A percentile compares a stretch with the other conserved stretches of the same genome.
phyloP scores from a whole-genome alignment of 1,140 invertebrate species.

The Heliconius hermathena region DNA sequence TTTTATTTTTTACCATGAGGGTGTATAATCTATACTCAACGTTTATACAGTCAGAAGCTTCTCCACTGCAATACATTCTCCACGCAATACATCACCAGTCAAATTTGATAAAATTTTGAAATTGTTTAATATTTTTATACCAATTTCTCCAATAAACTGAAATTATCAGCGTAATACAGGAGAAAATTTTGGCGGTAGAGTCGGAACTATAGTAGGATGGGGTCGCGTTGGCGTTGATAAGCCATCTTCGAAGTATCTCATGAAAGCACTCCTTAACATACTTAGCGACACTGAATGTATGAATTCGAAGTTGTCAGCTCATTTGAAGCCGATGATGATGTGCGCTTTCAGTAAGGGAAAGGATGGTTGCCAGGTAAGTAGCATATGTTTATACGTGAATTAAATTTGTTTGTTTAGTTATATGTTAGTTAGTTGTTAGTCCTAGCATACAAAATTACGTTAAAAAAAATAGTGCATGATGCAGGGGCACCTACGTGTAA shows the following conservation, averaged over 20 bases:
- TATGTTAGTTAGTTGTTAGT: no score
- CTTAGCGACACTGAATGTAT: constrained; percentile 66
- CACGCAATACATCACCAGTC: no score
- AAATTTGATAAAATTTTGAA: no score
- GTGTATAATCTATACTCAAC: no score
- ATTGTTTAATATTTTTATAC: neutral
- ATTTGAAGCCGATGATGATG: constrained; percentile 79
- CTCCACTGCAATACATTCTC: no score
- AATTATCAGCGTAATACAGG: constrained; percentile 43
- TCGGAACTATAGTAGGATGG: constrained; percentile 85
- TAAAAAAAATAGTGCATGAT: no score
- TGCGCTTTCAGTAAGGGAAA: constrained; percentile 79
- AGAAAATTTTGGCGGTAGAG: constrained; percentile 75
- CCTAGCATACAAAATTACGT: no score
- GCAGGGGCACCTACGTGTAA: no score
- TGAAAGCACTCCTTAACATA: constrained; percentile 80
- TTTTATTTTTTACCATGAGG: no score
- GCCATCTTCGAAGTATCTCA: constrained; percentile 78
- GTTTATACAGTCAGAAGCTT: no score
- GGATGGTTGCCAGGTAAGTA: constrained; percentile 81
- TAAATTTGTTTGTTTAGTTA: neutral
- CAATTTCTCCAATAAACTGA: constrained; percentile 15
- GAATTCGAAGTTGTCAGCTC: constrained; percentile 67
- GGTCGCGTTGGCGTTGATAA: constrained; percentile 80
- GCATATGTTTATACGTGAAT: neutral